A percentile compares a stretch with the other conserved stretches of the same genome.
phyloP scores from a whole-genome alignment of 2,113 vertebrate genomes.

The Epinephelus moara region DNA sequence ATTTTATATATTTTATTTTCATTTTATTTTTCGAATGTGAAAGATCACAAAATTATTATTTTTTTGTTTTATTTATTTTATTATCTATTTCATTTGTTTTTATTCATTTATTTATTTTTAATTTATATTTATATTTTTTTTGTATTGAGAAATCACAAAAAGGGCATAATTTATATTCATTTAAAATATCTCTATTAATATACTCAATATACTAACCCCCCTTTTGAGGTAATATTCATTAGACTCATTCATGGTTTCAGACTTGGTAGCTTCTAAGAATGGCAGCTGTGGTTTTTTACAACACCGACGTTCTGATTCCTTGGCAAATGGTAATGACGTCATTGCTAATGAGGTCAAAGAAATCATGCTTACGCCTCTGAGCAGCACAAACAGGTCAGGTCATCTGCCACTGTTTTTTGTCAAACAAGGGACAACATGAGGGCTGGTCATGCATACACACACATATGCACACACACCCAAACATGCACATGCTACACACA shows the following conservation, averaged over 20 bases:
- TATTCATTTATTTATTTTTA: too few relatives aligned
- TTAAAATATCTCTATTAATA: background rate
- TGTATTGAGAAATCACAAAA: background rate
- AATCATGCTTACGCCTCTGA: slow-evolving; percentile 22
- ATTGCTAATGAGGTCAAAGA: slow-evolving; percentile 28
- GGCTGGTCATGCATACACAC: background rate
- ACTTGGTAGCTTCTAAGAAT: background rate
- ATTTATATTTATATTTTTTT: background rate
- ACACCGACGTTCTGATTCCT: slow-evolving; percentile 7
- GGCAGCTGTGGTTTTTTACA: slow-evolving; percentile 11
- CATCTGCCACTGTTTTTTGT: slow-evolving; percentile 8
- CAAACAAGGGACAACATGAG: background rate
- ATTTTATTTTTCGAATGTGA: background rate
- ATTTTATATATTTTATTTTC: too few relatives aligned
- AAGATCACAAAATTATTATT: background rate
- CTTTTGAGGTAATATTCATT: background rate
- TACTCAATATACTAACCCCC: background rate
- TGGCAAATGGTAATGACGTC: background rate
- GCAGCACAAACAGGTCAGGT: slow-evolving; percentile 31
- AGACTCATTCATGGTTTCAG: background rate
- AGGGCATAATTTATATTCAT: background rate
- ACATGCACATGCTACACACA: background rate
- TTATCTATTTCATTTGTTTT: too few relatives aligned
- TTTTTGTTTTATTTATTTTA: too few relatives aligned
- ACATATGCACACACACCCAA: background rate